phyloP scores from a whole-genome alignment of 2,888 invertebrate genomes.

The Cinara cedri region DNA sequence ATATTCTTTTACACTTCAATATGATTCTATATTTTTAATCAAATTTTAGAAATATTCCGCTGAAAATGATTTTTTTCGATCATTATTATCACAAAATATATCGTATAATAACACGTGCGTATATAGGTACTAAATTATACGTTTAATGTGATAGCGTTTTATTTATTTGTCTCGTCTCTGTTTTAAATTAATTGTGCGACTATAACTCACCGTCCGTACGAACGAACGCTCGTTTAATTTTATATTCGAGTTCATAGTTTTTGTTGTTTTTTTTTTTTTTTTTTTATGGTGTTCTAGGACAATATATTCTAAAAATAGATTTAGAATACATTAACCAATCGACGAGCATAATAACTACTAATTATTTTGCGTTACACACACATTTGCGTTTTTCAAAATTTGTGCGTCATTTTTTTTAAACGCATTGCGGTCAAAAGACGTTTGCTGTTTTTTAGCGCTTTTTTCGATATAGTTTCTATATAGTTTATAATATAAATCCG shows the following conservation, averaged over 20 bases:
- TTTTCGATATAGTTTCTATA: no score
- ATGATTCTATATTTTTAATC: background rate
- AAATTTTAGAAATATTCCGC: background rate
- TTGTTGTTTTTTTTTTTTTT: background rate
- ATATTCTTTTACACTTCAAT: no score
- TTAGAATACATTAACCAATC: no score
- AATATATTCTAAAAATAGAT: no score
- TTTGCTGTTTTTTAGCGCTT: no score
- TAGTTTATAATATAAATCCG: background rate
- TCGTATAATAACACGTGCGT: background rate
- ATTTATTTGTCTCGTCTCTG: background rate
- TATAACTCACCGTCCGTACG: no score
- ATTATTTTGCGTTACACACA: background rate
- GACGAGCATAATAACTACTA: no score
- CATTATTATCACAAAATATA: background rate
- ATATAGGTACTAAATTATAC: background rate
- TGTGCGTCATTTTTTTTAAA: no score
- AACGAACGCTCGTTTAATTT: no score
- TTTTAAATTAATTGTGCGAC: background rate
- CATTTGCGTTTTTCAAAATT: no score
- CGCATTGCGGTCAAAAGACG: no score
- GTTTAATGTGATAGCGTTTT: background rate
- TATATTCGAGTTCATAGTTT: no score
- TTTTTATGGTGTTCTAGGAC: background rate
- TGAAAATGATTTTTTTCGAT: background rate